Conservation (phyloP, 2,888 invertebrate species). For the Pandemis heparana region DNA sequence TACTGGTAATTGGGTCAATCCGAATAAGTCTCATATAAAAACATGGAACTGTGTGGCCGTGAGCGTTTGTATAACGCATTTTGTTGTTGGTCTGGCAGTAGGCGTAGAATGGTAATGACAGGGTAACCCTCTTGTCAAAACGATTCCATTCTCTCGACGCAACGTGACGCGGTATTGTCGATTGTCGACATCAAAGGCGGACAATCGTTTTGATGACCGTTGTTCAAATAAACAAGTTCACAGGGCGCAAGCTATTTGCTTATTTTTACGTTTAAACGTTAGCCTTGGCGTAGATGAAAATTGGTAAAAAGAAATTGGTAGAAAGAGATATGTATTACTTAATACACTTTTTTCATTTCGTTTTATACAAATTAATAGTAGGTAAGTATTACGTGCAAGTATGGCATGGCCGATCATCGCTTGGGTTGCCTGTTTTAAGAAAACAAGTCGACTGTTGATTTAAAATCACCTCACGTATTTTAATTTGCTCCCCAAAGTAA, state of each 20-base stretch:
- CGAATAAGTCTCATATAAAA: background rate
- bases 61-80: background rate
- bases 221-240: no score
- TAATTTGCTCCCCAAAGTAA: background rate
- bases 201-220: background rate
- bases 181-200: background rate
- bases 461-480: slow-evolving; percentile 4
- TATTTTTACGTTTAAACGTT: no score
- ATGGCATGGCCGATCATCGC: background rate
- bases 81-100: background rate
- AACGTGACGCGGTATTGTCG: background rate
- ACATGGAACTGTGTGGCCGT: background rate
- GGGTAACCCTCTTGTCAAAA: background rate
- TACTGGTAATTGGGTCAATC: background rate
- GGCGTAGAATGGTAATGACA: background rate
- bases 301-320: no score
- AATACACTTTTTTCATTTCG: no score
- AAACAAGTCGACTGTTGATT: background rate
- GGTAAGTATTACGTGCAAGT: background rate
- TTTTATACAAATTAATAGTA: no score
- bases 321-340: no score
- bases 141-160: background rate
- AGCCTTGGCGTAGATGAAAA: no score
- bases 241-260: background rate
- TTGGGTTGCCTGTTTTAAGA: background rate